Base-by-base conservation (phyloP, 2,797 vertebrate species). In the Dendrocincla tyrannina region DNA sequence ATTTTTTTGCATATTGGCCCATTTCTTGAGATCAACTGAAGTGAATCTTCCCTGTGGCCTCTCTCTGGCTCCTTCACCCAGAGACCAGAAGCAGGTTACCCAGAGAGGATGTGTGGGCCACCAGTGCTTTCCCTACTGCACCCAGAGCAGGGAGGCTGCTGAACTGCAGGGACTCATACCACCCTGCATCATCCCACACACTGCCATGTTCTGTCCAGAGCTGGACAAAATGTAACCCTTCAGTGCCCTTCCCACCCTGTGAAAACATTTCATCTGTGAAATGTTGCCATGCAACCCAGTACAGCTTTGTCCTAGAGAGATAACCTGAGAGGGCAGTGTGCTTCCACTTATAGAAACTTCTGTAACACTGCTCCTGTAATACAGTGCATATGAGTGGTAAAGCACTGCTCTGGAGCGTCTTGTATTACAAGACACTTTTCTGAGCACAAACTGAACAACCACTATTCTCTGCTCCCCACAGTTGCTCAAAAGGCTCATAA, bases 151-250 rank as follows among this genome's bases (percentile, higher is more conserved):
- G 17, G 30, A 66, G 25, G 52, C 24, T 87, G 44, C 49, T 64
- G 50, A 53, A 59, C 44, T 39, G 17, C 1, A 0, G 20, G 33
- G 17, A 44, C 62, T 30, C 22, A n/a, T 30, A 33, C 44, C 33
- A 42, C 23, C 14, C 17, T 33, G 19, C 10, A 12, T 0, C 0
- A 25, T 60, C n/a, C 25, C 33, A 30, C 35, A 56, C 1, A 1
- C 23, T 63, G 62, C 23, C 28, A 49, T 17, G 7, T 1, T 0
- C 23, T 32, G 30, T 33, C 20, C 59, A 53, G 28, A 77, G 72
- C 3, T 32, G 25, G 39, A 28, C 33, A 91, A 68, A 85, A 76
- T 13, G 9, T 27, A 52, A 68, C 13, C 13, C 39, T 39, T 67
- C 33, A 20, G 22, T 23, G 13, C 37, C 17, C 37, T 91, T 64